A percentile compares a stretch with the other conserved stretches of the same genome.
phyloP scores from a whole-genome alignment of 2,113 vertebrate species.

The Podarcis cretensis region DNA sequence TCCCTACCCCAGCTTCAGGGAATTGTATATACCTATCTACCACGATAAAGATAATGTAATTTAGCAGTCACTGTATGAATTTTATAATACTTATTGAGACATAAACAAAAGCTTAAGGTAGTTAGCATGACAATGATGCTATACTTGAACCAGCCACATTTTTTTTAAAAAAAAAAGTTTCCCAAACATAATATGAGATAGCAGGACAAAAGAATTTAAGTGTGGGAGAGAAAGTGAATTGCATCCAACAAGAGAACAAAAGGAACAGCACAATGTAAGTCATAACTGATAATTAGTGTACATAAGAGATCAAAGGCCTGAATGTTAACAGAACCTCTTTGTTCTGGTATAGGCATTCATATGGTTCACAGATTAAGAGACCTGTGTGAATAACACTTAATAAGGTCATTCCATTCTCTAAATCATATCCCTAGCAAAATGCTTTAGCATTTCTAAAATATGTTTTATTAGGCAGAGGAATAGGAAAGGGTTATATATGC shows the following conservation, averaged over 20 bases:
- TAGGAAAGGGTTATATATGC: constrained; percentile 11
- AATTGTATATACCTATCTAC: constrained; percentile 6
- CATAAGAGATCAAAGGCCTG: constrained; percentile 63
- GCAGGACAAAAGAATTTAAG: constrained; percentile 29
- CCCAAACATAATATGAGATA: constrained; percentile 41
- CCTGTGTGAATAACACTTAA: constrained; percentile 41
- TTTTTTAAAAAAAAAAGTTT: constrained; percentile 34
- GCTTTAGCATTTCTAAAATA: constrained; percentile 23
- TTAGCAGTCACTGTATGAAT: constrained; percentile 1
- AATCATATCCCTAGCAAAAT: constrained; percentile 29
- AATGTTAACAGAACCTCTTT: constrained; percentile 53
- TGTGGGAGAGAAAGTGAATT: neutral
- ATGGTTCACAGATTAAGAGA: constrained; percentile 47
- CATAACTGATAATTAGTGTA: constrained; percentile 28
- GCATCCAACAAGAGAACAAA: constrained; percentile 42
- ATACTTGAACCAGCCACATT: constrained; percentile 11
- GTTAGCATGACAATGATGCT: constrained; percentile 21
- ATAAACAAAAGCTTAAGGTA: constrained; percentile 16
- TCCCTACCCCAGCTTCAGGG: neutral
- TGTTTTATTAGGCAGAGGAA: constrained; percentile 24
- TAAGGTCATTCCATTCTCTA: constrained; percentile 37
- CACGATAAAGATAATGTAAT: constrained; percentile 23
- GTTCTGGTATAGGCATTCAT: constrained; percentile 49
- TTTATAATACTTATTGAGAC: constrained; percentile 11
- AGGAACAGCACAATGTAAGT: constrained; percentile 45